These are phyloP conservation scores for Drosophila antonietae DNA, from an alignment of 2,888 invertebrate genomes.

Conservation along the genomic window DNA sequence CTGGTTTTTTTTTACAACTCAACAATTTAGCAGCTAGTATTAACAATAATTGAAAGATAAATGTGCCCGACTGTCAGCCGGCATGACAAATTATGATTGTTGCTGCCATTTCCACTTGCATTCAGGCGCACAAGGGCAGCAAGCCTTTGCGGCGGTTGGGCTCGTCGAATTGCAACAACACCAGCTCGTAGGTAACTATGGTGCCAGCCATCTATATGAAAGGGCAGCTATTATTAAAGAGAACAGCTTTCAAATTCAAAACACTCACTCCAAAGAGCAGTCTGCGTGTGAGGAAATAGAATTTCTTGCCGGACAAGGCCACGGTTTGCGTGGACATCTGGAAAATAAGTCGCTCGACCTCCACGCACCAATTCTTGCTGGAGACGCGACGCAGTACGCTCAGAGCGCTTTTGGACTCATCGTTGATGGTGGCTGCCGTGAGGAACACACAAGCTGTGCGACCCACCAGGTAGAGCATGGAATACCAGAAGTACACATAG, in stretches of 20 bases:
- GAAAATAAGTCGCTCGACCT: conserved; percentile 86
- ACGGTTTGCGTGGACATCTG: conserved; percentile 86
- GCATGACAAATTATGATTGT: conserved; percentile 58
- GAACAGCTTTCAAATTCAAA: neutral
- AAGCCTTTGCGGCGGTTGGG: conserved; percentile 80
- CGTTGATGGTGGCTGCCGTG: conserved; percentile 86
- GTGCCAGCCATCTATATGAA: conserved; percentile 86
- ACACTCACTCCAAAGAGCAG: conserved; percentile 86
- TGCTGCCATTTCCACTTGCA: conserved; percentile 22
- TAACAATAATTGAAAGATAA: conserved; percentile 54
- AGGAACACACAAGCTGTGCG: conserved; percentile 86
- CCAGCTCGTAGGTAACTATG: conserved; percentile 88
- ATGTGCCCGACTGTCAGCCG: conserved; percentile 59
- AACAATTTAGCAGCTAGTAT: conserved; percentile 39
- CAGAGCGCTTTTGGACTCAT: conserved; percentile 86
- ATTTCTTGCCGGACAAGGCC: conserved; percentile 87
- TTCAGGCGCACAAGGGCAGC: conserved; percentile 75
- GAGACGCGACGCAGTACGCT: conserved; percentile 84
- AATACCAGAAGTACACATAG: conserved; percentile 86
- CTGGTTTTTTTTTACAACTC: neutral
- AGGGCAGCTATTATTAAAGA: neutral
- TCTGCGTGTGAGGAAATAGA: conserved; percentile 87
- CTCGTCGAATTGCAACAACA: conserved; percentile 87
- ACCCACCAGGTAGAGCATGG: conserved; percentile 86
- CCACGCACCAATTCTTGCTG: conserved; percentile 80